Evolutionary conservation across 2,797 vertebrate genomes (phyloP).

Genomic region (Esox masquinongy): DNA sequence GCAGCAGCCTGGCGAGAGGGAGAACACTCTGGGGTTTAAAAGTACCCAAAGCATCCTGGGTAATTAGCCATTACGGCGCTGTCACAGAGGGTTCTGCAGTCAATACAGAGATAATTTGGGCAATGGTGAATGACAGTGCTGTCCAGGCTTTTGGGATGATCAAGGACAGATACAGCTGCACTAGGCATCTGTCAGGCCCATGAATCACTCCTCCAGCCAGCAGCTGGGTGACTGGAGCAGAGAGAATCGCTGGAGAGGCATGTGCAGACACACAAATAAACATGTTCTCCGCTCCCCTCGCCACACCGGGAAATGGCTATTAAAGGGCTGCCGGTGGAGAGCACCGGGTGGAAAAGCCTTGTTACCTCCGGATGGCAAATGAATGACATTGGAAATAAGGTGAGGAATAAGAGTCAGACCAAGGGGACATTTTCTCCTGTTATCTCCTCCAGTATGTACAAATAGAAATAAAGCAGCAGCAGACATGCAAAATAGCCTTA

Average conservation of each 20-base stretch:
- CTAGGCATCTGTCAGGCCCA: constrained; percentile 99
- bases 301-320: constrained; percentile 82
- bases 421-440: constrained; percentile 69
- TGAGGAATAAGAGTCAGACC: constrained; percentile 73
- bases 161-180: constrained; percentile 99
- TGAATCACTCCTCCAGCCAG: constrained; percentile 99
- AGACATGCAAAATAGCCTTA: constrained; percentile 49
- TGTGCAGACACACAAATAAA: constrained; percentile 82
- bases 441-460: constrained; percentile 47
- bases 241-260: constrained; percentile 86
- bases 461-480: constrained; percentile 49
- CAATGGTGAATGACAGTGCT: constrained; percentile 99
- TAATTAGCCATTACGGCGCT: constrained; percentile 99
- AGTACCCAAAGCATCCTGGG: constrained; percentile 98
- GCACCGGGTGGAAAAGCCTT: constrained; percentile 76
- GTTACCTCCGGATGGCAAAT: constrained; percentile 81
- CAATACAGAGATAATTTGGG: constrained; percentile 99
- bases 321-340: constrained; percentile 81
- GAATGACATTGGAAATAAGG: constrained; percentile 83
- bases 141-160: constrained; percentile 99
- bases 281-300: constrained; percentile 74
- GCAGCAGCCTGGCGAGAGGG: constrained; percentile 59
- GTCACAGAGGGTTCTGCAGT: constrained; percentile 99
- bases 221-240: constrained; percentile 87
- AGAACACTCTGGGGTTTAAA: constrained; percentile 83